Base-by-base conservation (phyloP, 2,797 vertebrate species). In the Hoplostethus atlanticus region DNA sequence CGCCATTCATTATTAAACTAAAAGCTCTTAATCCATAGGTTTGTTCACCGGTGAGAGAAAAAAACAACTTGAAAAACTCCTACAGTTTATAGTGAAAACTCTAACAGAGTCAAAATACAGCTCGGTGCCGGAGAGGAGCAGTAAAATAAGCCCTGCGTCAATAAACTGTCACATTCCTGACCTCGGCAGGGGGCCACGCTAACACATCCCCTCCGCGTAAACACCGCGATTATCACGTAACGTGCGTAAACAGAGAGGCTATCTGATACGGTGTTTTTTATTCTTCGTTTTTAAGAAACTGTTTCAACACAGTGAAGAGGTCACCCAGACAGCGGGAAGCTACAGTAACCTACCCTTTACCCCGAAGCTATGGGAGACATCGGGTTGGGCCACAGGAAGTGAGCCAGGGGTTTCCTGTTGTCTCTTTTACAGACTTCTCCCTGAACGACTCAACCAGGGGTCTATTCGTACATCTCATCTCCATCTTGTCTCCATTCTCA, bases 111-210 rank as follows among this genome's bases (percentile, higher is more conserved):
- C 74, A 46, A 47, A 81, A 60, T 40, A 76, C 36, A 65, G 30
- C 56, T 74, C 59, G 78, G 77, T 73, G 64, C 30, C 63, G 65
- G 31, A 54, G 61, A 17, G 55, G 66, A 64, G 17, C 50, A 56
- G 73, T 66, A 46, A 83, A 89, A 67, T 72, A 71, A 82, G 67
- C 46, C 81, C 76, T 81, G 36, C 40, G 68, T 80, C 73, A 90
- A 92, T 63, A 92, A 91, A 84, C 63, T 4, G 0, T 16, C 57
- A 68, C 71, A 81, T 91, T 87, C 77, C 60, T 71, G 51, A 81
- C 71, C 66, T 60, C 60, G 54, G 76, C 21, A 40, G 68, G 34
- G 36, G 73, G 67, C 51, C 71, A 79, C 63, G 79, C 83, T 46
- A 85, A 87, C 74, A 84, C 71, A 66, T 80, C 73, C 68, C n/a